phyloP scores from a whole-genome alignment of 2,113 vertebrate species.

The Hystrix cristata region DNA sequence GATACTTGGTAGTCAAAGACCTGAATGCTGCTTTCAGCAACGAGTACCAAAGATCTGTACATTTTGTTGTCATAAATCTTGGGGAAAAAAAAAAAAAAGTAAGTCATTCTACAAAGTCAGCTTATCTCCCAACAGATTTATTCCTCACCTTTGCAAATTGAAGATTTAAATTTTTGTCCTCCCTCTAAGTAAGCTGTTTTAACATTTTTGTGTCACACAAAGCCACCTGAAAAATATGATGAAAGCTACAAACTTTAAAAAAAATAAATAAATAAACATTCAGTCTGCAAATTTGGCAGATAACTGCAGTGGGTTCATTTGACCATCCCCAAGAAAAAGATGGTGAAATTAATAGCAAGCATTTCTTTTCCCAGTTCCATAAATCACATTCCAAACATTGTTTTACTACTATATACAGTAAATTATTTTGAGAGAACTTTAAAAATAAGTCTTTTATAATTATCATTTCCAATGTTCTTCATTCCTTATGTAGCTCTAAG shows the following conservation, averaged over 20 bases:
- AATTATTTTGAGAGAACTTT: background rate
- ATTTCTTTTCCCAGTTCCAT: background rate
- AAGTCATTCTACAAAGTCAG: background rate
- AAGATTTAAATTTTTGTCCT: constrained; percentile 4
- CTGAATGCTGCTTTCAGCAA: background rate
- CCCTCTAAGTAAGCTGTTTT: background rate
- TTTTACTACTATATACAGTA: background rate
- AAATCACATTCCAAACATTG: background rate
- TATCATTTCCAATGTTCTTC: background rate
- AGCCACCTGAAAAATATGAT: constrained; percentile 9
- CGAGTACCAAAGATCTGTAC: background rate
- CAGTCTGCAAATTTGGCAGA: background rate
- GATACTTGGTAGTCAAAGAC: background rate
- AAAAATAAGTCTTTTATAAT: background rate
- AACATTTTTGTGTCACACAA: background rate
- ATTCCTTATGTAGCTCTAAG: background rate
- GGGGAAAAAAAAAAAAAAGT: background rate
- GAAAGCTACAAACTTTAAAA: background rate
- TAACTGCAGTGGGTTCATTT: background rate
- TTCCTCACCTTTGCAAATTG: background rate
- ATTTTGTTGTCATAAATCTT: background rate
- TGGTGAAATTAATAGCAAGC: background rate
- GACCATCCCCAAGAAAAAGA: background rate
- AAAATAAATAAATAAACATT: background rate
- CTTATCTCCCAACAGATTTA: background rate